Evolutionary conservation across 2,113 vertebrate species (phyloP).

Genomic region (Haemorhous mexicanus): DNA sequence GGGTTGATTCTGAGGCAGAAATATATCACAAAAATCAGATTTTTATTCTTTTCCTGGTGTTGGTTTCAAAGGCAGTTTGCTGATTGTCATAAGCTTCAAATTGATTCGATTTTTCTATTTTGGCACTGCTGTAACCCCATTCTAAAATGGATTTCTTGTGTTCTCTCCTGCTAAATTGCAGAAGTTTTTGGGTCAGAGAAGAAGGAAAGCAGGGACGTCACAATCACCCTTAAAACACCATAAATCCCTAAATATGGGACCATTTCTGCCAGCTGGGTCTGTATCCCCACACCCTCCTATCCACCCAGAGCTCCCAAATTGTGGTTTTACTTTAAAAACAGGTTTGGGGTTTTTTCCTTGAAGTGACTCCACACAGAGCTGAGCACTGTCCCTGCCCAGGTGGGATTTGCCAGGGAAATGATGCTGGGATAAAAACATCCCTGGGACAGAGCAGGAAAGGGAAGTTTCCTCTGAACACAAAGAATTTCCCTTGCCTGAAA

Average conservation of each 20-base stretch:
- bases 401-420: not conserved
- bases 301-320: not conserved
- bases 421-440: not conserved
- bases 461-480: not conserved
- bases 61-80: not conserved
- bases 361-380: not conserved
- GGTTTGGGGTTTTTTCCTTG: not conserved
- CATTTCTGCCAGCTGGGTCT: not conserved
- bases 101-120: not conserved
- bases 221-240: not conserved
- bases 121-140: not conserved
- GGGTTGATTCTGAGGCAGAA: not conserved
- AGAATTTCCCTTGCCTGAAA: not conserved
- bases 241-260: fast-evolving
- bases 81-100: not conserved
- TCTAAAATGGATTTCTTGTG: not conserved
- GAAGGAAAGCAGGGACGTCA: not conserved
- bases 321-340: not conserved
- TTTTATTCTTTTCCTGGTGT: not conserved
- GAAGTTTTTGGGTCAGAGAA: not conserved
- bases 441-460: fast-evolving
- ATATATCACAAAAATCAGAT: not conserved
- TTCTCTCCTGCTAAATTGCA: not conserved
- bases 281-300: not conserved
- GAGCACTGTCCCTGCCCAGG: not conserved